Percentiles rank a stretch among this genome's conserved stretches.
These are phyloP conservation scores for Linepithema humile DNA, from an alignment of 1,140 invertebrate genomes.

Conservation along the genomic window DNA sequence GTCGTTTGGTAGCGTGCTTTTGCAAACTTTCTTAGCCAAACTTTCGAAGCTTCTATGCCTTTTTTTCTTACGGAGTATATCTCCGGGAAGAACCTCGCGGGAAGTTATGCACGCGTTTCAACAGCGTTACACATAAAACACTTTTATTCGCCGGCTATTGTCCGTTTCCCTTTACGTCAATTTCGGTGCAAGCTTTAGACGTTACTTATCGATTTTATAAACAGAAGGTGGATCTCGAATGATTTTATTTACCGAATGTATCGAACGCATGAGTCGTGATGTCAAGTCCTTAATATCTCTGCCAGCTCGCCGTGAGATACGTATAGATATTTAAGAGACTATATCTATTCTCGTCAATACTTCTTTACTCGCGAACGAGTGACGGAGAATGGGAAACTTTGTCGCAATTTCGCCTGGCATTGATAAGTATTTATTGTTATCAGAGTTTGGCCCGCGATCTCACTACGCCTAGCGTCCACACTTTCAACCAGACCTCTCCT, in stretches of 20 bases:
- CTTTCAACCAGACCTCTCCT: slow-evolving; percentile 17
- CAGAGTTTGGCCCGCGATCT: slow-evolving; percentile 13
- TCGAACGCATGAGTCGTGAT: not conserved
- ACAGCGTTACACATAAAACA: slow-evolving; percentile 15
- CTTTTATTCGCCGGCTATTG: not conserved
- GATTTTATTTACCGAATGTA: not conserved
- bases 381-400: slow-evolving; percentile 38
- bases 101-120: slow-evolving; percentile 21
- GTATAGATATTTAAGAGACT: not conserved
- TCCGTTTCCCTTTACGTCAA: not conserved
- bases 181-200: not conserved
- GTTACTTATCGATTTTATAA: not conserved
- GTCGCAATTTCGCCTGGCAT: slow-evolving; percentile 65
- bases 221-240: not conserved
- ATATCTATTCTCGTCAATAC: slow-evolving; percentile 38
- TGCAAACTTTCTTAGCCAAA: slow-evolving; percentile 62
- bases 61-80: slow-evolving; percentile 19
- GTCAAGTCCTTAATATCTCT: too few species aligned
- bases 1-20: slow-evolving; percentile 63
- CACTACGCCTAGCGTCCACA: not conserved
- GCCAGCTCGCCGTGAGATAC: not conserved
- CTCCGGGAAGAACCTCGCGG: not conserved
- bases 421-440: slow-evolving; percentile 74
- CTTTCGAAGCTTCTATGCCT: slow-evolving; percentile 64
- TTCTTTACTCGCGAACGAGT: slow-evolving; percentile 48